A percentile compares a stretch with the other conserved stretches of the same genome.
These are phyloP conservation scores for Drosophila mayaguana DNA, from an alignment of 2,888 invertebrate species.

Conservation along the genomic window DNA sequence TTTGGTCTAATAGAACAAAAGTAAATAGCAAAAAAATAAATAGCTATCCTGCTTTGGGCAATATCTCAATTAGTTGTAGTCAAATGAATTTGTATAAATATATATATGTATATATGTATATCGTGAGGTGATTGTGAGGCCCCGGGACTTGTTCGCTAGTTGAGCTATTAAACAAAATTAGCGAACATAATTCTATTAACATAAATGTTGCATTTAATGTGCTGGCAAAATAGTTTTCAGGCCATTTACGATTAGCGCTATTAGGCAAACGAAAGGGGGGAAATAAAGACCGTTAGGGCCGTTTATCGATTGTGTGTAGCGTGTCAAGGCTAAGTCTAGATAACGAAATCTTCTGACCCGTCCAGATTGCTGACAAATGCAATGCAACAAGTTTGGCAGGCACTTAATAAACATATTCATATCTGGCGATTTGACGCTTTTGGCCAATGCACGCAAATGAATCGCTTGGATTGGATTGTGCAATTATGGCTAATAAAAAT, in stretches of 20 bases:
- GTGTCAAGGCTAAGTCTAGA: slow-evolving; percentile 51
- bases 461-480: slow-evolving; percentile 59
- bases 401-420: slow-evolving; percentile 28
- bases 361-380: slow-evolving; percentile 50
- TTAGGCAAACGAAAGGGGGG: background rate
- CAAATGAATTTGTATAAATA: slow-evolving; percentile 1
- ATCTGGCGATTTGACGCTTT: slow-evolving; percentile 24
- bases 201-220: slow-evolving; percentile 63
- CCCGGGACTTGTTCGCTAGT: slow-evolving; percentile 18
- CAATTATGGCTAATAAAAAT: slow-evolving; percentile 77
- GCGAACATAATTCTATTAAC: slow-evolving; percentile 64
- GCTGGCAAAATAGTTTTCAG: slow-evolving; percentile 36
- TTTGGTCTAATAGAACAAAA: slow-evolving; percentile 11
- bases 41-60: slow-evolving; percentile 36
- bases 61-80: slow-evolving; percentile 33
- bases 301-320: slow-evolving; percentile 25
- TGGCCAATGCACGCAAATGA: slow-evolving; percentile 51
- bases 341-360: slow-evolving; percentile 30
- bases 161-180: slow-evolving; percentile 55
- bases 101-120: background rate
- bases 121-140: slow-evolving; percentile 3
- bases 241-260: slow-evolving; percentile 43
- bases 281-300: slow-evolving; percentile 1
- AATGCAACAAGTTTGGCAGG: slow-evolving; percentile 21
- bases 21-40: slow-evolving; percentile 23